A percentile compares a stretch with the other conserved stretches of the same genome.
These are phyloP conservation scores for Silvanus unidentatus DNA, from an alignment of 2,888 invertebrate genomes.

Conservation along the genomic window DNA sequence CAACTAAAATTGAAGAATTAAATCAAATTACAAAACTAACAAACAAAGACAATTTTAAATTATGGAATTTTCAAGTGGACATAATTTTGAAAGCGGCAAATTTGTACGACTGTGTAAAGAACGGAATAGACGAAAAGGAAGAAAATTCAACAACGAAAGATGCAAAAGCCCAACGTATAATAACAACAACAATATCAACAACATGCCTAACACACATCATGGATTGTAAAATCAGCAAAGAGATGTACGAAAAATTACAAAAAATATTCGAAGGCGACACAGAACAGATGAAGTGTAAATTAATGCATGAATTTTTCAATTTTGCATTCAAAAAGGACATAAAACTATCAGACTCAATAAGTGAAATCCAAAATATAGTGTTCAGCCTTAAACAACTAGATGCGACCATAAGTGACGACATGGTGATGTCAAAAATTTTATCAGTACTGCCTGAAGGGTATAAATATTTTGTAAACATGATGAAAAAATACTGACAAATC, in stretches of 20 bases:
- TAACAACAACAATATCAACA: not conserved
- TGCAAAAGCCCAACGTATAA: not conserved
- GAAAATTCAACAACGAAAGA: not conserved
- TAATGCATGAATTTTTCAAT: not conserved
- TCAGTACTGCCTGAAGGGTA: slow-evolving; percentile 33
- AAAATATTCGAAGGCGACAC: not conserved
- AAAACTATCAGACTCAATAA: slow-evolving; percentile 6
- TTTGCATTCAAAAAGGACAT: not conserved
- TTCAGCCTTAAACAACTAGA: slow-evolving; percentile 11
- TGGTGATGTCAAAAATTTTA: slow-evolving; percentile 15
- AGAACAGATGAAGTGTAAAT: not conserved
- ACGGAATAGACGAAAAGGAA: no score
- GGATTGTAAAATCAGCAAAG: not conserved
- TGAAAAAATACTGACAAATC: slow-evolving; percentile 19
- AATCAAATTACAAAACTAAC: slow-evolving; percentile 4
- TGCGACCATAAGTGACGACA: slow-evolving; percentile 12
- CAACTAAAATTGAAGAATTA: not conserved
- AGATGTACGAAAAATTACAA: slow-evolving; percentile 3
- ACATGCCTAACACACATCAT: not conserved
- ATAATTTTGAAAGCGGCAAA: slow-evolving; percentile 1
- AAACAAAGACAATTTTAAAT: slow-evolving; percentile 4
- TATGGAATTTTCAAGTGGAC: slow-evolving; percentile 5
- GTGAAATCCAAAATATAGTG: slow-evolving; percentile 15
- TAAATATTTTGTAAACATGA: slow-evolving; percentile 21
- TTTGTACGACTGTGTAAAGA: no score